Base-by-base conservation (phyloP, 2,888 invertebrate species). In the Polymixis flavicincta region DNA sequence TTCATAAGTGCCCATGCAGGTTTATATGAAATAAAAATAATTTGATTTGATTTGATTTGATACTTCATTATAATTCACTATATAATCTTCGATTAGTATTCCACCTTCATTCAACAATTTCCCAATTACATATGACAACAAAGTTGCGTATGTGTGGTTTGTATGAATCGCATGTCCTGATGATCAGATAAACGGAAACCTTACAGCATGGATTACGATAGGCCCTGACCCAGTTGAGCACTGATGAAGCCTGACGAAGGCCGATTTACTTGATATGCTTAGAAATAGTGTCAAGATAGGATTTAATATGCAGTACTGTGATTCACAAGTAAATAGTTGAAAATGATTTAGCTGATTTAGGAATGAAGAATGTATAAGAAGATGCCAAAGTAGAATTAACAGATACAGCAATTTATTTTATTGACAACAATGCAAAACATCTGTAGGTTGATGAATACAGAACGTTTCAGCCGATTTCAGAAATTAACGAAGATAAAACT, bases 171-270 rank as follows among this genome's bases (percentile, higher is more conserved):
- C 85, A 74, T 83, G 87, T 76, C 48, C 81, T 76, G 79, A 83
- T 83, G 83, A 81, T 74, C 85, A 83, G 87, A 88, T 87, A 88
- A 85, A 75, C 48, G 70, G 87, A 81, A 85, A 79, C 85, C 82
- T 74, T 79, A 73, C 65, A 71, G 83, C 78, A 79, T 82, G 80
- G 86, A 79, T 86, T 85, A 82, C 85, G 71, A 17, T 55, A 54
- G 78, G 45, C 86, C 86, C 37, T 86, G 86, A 84, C 86, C 80
- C 67, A 74, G 63, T 78, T 86, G 70, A 70, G 17, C 52, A 67
- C 71, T 74, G 69, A 82, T 63, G 81, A 87, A 87, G 83, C 86
- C 83, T 77, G 63, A 71, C 72, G 59, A 76, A 78, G 84, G 78
- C 77, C 57, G 78, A 83, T 78, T 67, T 54, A 74, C 68, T 77